Conservation (phyloP, 2,888 invertebrate genomes). For the Temnothorax ravouxi region DNA sequence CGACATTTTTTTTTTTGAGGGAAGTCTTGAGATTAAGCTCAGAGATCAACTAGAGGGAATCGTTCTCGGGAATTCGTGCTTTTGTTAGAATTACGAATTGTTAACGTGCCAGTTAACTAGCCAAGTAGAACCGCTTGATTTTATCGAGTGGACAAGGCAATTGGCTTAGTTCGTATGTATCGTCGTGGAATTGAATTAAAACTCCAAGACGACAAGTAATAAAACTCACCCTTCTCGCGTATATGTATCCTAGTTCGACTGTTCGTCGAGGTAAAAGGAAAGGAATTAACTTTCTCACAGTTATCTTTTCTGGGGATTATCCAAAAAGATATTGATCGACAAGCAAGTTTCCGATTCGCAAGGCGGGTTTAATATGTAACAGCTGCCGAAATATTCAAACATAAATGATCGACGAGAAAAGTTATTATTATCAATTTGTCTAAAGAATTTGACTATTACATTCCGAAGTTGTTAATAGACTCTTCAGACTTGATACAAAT, state of each 20-base stretch:
- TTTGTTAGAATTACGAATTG: neutral
- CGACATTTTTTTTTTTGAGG: neutral
- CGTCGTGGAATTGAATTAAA: slow-evolving; percentile 64
- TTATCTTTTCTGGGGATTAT: slow-evolving; percentile 1
- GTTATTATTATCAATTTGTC: neutral
- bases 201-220: slow-evolving; percentile 60
- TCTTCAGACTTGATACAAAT: neutral
- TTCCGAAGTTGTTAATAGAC: neutral
- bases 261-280: slow-evolving; percentile 4
- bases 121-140: neutral
- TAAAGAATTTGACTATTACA: neutral
- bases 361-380: neutral
- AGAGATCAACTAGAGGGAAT: neutral
- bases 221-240: slow-evolving; percentile 41
- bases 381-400: neutral
- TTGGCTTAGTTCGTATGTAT: slow-evolving; percentile 26
- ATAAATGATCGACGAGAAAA: neutral
- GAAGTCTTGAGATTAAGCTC: neutral
- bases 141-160: slow-evolving; percentile 12
- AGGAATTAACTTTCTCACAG: neutral
- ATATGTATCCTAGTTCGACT: slow-evolving; percentile 6
- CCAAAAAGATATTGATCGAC: slow-evolving; percentile 11
- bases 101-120: neutral
- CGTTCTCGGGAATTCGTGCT: neutral
- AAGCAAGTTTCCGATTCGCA: slow-evolving; percentile 1